phyloP scores from a whole-genome alignment of 2,113 vertebrate genomes.

The Hystrix cristata region DNA sequence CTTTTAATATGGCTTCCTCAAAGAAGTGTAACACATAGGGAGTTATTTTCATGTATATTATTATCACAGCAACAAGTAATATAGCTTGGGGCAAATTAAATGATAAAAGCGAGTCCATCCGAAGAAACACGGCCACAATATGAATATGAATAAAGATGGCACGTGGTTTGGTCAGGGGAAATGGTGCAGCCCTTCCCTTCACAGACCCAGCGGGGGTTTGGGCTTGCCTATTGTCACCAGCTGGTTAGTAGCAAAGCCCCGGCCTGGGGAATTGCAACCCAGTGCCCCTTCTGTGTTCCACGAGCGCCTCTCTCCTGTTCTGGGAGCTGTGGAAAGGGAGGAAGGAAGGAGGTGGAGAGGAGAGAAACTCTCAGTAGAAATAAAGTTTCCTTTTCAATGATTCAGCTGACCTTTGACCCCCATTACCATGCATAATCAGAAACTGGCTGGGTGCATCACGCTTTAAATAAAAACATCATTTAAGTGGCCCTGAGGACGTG shows the following conservation, averaged over 20 bases:
- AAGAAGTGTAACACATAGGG: not conserved
- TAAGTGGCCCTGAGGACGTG: not conserved
- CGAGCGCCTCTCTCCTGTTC: not conserved
- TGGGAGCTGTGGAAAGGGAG: not conserved
- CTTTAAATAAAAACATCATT: slow-evolving; percentile 27
- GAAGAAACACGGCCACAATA: not conserved
- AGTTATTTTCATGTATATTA: not conserved
- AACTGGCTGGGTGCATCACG: not conserved
- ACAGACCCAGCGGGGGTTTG: not conserved
- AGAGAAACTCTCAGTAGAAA: not conserved
- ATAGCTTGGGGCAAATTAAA: not conserved
- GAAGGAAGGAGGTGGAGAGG: not conserved
- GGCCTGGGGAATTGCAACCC: not conserved
- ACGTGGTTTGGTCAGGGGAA: accelerated
- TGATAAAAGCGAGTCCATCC: not conserved
- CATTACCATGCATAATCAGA: slow-evolving; percentile 49
- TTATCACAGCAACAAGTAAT: not conserved
- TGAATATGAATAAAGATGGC: too few species aligned
- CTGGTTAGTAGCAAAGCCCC: not conserved
- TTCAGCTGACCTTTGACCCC: slow-evolving; percentile 47
- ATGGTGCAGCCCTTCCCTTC: not conserved
- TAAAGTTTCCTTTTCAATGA: slow-evolving; percentile 60
- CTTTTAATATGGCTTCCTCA: not conserved
- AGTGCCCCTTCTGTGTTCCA: accelerated
- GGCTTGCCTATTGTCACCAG: not conserved